These are phyloP conservation scores for Lampropteryx suffumata DNA, from an alignment of 2,888 invertebrate species.

Conservation along the genomic window DNA sequence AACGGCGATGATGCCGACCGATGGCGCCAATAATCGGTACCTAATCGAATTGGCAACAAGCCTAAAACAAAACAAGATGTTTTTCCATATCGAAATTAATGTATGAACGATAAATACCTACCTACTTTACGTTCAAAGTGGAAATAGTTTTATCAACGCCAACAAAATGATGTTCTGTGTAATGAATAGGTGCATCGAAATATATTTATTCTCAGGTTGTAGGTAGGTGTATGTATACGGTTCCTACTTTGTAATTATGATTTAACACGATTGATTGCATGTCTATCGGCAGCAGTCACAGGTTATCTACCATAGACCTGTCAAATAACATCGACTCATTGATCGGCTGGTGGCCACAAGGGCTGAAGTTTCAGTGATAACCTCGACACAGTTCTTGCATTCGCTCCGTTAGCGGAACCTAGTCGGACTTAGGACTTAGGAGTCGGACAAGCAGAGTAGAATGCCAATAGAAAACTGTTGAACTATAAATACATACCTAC, in stretches of 20 bases:
- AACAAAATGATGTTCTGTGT: too few species aligned
- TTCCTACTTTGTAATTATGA: too few species aligned
- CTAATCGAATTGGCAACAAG: conserved; percentile 71
- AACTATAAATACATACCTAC: conserved; percentile 34
- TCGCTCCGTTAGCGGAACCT: conserved; percentile 59
- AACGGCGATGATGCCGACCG: conserved; percentile 37
- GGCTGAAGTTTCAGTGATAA: conserved; percentile 42
- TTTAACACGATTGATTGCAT: background rate
- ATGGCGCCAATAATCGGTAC: conserved; percentile 56
- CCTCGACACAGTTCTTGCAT: conserved; percentile 68
- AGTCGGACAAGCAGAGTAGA: conserved; percentile 41
- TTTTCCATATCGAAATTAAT: conserved; percentile 51
- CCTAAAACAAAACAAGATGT: conserved; percentile 55
- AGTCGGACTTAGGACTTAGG: conserved; percentile 42
- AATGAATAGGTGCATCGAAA: too few species aligned
- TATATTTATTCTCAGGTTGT: too few species aligned
- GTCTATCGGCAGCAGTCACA: too few species aligned
- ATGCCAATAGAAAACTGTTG: conserved; percentile 58
- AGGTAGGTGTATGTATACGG: too few species aligned
- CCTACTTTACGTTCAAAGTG: conserved; percentile 56
- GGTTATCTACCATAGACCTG: conserved; percentile 19
- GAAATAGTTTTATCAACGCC: too few species aligned
- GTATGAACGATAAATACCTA: too few species aligned
- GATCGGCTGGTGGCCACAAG: conserved; percentile 29
- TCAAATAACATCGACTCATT: too few species aligned